Evolutionary conservation across 2,888 invertebrate genomes (phyloP).

Genomic region (Oscheius sp.): DNA sequence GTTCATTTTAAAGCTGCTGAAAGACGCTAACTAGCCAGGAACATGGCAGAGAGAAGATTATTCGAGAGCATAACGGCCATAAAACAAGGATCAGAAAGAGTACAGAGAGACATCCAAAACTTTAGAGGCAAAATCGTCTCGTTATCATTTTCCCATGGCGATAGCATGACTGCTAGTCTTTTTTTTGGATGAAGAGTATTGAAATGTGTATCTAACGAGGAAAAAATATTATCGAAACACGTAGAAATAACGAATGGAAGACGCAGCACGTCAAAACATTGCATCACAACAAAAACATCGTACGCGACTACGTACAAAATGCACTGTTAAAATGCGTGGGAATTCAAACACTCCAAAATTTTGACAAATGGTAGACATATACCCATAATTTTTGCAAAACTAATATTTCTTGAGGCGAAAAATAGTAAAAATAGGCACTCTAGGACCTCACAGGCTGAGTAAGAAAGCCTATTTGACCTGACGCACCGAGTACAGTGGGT

Average conservation of each 20-base stretch:
- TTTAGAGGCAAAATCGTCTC: too few relatives aligned
- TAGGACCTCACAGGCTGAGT: neutral
- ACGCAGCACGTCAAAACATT: too few relatives aligned
- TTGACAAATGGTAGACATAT: too few relatives aligned
- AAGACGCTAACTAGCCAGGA: neutral
- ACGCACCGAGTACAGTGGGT: too few relatives aligned
- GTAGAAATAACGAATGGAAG: too few relatives aligned
- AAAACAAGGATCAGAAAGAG: neutral
- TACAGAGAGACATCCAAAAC: neutral
- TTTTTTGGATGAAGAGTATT: neutral
- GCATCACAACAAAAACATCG: too few relatives aligned
- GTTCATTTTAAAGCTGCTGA: conserved; percentile 46
- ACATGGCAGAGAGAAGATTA: neutral
- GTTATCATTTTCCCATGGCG: neutral
- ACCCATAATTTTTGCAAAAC: too few relatives aligned
- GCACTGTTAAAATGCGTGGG: too few relatives aligned
- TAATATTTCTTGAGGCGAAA: neutral
- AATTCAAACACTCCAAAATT: too few relatives aligned
- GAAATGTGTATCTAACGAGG: too few relatives aligned
- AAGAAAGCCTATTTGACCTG: neutral
- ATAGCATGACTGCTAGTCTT: neutral
- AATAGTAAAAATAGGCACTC: neutral
- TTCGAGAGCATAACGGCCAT: neutral
- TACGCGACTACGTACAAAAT: too few relatives aligned
- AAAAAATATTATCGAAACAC: too few relatives aligned